phyloP scores from a whole-genome alignment of 2,797 vertebrate species.

The Microtus obscurus region DNA sequence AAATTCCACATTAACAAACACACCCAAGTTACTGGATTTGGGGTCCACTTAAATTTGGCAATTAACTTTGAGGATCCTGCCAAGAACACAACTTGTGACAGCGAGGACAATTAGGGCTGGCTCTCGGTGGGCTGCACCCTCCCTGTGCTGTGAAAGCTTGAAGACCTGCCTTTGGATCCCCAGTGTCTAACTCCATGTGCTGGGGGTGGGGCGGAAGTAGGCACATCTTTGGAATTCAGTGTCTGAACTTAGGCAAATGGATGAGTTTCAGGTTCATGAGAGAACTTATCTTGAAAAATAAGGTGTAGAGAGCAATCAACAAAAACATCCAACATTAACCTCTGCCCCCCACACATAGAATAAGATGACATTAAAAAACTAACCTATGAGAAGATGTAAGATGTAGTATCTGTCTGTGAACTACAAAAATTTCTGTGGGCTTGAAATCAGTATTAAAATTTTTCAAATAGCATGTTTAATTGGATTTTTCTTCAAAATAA shows the following conservation, averaged over 20 bases:
- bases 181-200: neutral
- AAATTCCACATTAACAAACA: neutral
- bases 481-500: constrained; percentile 8
- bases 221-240: neutral
- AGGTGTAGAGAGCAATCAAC: neutral
- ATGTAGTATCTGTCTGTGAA: neutral
- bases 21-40: neutral
- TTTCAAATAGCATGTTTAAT: neutral
- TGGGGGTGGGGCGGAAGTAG: neutral
- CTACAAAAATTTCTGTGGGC: constrained; percentile 33
- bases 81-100: neutral
- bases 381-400: neutral
- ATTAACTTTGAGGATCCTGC: neutral
- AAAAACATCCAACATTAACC: neutral
- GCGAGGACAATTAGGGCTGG: neutral
- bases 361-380: neutral
- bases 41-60: neutral
- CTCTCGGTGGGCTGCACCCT: neutral
- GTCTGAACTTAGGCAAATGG: neutral
- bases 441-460: constrained; percentile 40
- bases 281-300: neutral
- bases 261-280: neutral
- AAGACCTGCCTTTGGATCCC: neutral
- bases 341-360: too few relatives aligned
- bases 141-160: neutral